A percentile compares a stretch with the other conserved stretches of the same genome.
phyloP scores from a whole-genome alignment of 1,140 invertebrate genomes.

The Marisa cornuarietis region DNA sequence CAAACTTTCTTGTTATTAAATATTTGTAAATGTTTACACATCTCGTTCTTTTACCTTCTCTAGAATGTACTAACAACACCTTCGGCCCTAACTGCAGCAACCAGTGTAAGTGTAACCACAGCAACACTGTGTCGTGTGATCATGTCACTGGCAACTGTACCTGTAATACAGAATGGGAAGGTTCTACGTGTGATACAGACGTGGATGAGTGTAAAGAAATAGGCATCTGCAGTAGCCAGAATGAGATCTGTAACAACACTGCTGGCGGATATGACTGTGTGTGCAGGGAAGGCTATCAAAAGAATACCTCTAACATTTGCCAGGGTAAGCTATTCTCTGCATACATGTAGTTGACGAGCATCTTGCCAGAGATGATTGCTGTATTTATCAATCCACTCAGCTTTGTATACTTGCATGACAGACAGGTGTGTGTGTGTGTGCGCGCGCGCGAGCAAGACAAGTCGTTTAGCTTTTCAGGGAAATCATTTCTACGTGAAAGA shows the following conservation, averaged over 20 bases:
- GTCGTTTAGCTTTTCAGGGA: no score
- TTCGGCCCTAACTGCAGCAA: conserved; percentile 21
- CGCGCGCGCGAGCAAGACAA: no score
- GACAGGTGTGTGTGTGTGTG: no score
- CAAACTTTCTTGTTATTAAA: no score
- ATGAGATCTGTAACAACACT: conserved; percentile 6
- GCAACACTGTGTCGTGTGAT: conserved; percentile 27
- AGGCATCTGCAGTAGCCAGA: not conserved
- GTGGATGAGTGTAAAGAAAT: conserved; percentile 5
- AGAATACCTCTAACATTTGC: not conserved
- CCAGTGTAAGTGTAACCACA: conserved; percentile 22
- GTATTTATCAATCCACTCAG: no score
- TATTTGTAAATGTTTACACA: no score
- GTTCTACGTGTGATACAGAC: conserved; percentile 26
- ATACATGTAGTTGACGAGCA: no score
- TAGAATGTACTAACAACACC: no score
- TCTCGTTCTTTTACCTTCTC: no score
- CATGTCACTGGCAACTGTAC: conserved; percentile 17
- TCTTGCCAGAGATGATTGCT: no score
- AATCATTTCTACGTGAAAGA: no score
- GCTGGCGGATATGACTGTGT: conserved; percentile 11
- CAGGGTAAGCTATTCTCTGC: not conserved
- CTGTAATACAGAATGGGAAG: conserved; percentile 28
- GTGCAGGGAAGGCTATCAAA: not conserved
- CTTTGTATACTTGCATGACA: no score